Evolutionary conservation across 2,797 vertebrate genomes (phyloP).

Genomic region (Uromys caudimaculatus): DNA sequence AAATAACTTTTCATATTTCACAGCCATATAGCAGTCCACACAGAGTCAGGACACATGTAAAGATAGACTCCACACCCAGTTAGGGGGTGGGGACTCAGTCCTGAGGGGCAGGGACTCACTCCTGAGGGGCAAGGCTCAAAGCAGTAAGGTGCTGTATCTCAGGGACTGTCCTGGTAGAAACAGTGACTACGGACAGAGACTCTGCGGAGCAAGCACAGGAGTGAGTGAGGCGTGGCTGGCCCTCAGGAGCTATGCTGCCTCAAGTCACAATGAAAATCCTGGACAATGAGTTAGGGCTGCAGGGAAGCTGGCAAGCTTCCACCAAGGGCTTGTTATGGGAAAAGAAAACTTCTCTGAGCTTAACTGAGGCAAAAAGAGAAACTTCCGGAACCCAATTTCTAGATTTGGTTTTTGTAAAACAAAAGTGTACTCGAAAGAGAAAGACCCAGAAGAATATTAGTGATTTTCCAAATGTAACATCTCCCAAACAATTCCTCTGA

Average conservation of each 20-base stretch:
- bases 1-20: too few relatives aligned
- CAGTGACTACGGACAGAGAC: too few relatives aligned
- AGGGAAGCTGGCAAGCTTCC: neutral
- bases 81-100: neutral
- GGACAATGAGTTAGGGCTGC: rapidly evolving
- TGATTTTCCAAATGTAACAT: neutral
- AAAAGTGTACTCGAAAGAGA: neutral
- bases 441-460: neutral
- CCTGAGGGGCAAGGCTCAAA: neutral
- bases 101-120: neutral
- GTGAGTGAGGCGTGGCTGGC: too few relatives aligned
- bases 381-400: neutral
- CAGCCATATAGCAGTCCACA: too few relatives aligned
- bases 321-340: neutral
- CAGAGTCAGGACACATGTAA: neutral
- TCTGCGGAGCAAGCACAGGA: too few relatives aligned
- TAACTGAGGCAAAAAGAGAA: rapidly evolving
- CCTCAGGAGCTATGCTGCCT: rapidly evolving
- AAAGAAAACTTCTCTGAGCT: neutral
- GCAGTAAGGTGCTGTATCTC: neutral
- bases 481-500: neutral
- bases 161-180: rapidly evolving
- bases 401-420: neutral
- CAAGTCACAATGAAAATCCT: rapidly evolving
- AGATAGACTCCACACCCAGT: rapidly evolving